Percentiles rank a stretch among this genome's conserved stretches.
These are phyloP conservation scores for Listronotus oregonensis DNA, from an alignment of 1,140 invertebrate species.

Conservation along the genomic window DNA sequence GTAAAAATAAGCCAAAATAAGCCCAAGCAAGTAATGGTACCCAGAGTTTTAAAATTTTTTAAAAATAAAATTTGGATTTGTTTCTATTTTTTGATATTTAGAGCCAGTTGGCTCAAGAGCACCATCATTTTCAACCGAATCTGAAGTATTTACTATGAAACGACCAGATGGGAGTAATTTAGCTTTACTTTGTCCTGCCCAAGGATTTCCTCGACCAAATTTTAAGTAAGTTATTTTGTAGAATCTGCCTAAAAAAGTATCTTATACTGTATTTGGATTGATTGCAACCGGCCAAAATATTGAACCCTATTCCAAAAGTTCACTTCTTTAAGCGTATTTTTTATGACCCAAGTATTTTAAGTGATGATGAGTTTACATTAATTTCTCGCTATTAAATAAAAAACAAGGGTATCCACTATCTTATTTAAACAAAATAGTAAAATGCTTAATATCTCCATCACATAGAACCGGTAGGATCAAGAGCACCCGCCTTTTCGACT, in stretches of 20 bases:
- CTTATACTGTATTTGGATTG: too few species aligned
- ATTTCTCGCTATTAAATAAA: not conserved
- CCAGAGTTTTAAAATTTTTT: not conserved
- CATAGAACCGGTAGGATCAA: constrained; percentile 59
- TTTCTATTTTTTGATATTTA: constrained; percentile 49
- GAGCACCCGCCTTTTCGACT: constrained; percentile 62
- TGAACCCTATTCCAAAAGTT: too few species aligned
- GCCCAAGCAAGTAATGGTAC: constrained; percentile 6
- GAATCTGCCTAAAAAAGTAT: too few species aligned
- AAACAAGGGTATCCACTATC: constrained; percentile 75
- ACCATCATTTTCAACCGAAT: constrained; percentile 72
- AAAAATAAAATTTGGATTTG: not conserved
- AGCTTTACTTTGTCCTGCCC: constrained; percentile 79
- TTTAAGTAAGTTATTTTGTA: constrained; percentile 67
- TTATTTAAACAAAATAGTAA: constrained; percentile 61
- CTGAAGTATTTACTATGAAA: constrained; percentile 69
- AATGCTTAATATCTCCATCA: not conserved
- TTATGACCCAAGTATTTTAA: too few species aligned
- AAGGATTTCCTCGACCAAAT: constrained; percentile 71
- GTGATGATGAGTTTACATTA: too few species aligned
- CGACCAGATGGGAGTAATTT: constrained; percentile 61
- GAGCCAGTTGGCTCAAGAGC: constrained; percentile 73
- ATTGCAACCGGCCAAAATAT: too few species aligned
- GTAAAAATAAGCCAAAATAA: not conserved
- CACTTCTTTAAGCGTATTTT: too few species aligned